Evolutionary conservation across 2,888 invertebrate species (phyloP).

Genomic region (Oligia fasciuncula): DNA sequence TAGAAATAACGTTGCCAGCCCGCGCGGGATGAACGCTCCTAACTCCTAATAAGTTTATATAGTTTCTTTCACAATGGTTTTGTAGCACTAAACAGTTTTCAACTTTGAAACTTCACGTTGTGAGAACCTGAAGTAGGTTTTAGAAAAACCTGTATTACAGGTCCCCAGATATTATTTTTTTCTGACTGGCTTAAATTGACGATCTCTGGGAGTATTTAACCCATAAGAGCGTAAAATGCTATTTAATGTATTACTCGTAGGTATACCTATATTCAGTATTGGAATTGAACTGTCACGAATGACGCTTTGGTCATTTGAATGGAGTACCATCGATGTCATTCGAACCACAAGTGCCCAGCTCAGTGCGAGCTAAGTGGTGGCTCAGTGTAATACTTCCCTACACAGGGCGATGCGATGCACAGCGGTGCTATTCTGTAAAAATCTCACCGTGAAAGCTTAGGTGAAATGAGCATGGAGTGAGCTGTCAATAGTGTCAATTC

Average conservation of each 20-base stretch:
- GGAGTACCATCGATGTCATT: slow-evolving; percentile 12
- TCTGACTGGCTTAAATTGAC: background rate
- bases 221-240: background rate
- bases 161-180: too few relatives aligned
- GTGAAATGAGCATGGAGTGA: too few relatives aligned
- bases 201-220: background rate
- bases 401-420: background rate
- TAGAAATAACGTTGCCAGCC: too few relatives aligned
- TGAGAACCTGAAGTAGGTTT: too few relatives aligned
- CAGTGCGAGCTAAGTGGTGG: background rate
- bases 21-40: too few relatives aligned
- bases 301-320: background rate
- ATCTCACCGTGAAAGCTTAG: too few relatives aligned
- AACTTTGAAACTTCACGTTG: too few relatives aligned
- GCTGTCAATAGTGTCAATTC: too few relatives aligned
- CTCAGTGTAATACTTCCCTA: background rate
- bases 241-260: background rate
- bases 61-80: too few relatives aligned
- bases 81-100: too few relatives aligned
- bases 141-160: too few relatives aligned
- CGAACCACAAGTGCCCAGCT: background rate
- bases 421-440: background rate
- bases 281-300: background rate
- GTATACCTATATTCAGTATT: background rate
- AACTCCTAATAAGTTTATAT: too few relatives aligned